Evolutionary conservation across 2,113 vertebrate genomes (phyloP), one percentile per base, ranked within the genome.

Genomic region (Apteryx mantelli): DNA sequence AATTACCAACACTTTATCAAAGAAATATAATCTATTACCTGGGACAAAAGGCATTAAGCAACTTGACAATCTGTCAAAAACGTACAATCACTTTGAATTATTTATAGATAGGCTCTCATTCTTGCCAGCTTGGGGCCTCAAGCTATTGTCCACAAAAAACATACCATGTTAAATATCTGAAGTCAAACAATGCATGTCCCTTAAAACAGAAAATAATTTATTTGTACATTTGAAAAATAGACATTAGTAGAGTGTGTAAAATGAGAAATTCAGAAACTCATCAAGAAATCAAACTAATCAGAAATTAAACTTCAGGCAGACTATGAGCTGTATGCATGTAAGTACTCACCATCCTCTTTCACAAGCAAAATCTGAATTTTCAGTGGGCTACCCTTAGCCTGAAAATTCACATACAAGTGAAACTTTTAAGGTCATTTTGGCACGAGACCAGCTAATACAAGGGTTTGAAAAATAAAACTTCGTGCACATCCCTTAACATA

Each of bases 11-110:
- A 88, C 80, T 97, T 97, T 91, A 92, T 97, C 95, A 97, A 95
- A 97, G 95, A 96, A 88, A 95, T 93, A 98, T 95, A 91, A 97
- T 97, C 96, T 92, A 97, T 98, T 98, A 98, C 97, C 93, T 96
- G 75, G 68, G 96, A 98, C 95, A 97, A 97, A 97, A 97, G 91
- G 78, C 95, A 97, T 96, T 94, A 97, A 97, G 96, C 94, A 97
- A 94, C 96, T 95, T 97, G 98, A 98, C 97, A 98, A 95, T 97
- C 97, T 98, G 98, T 98, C 98, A 98, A 98, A 97, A 96, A 95
- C 94, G 92, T 94, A 97, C 97, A 95, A 96, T 98, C 97, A 98
- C 68, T 97, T 97, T 98, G 97, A 98, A 98, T 98, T 98, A 98
- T 99, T 99, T 98, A 98, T 98, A 96, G 96, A 91, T 90, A 89